These are phyloP conservation scores for Streptopelia turtur DNA, from an alignment of 2,797 vertebrate genomes.

Conservation along the genomic window DNA sequence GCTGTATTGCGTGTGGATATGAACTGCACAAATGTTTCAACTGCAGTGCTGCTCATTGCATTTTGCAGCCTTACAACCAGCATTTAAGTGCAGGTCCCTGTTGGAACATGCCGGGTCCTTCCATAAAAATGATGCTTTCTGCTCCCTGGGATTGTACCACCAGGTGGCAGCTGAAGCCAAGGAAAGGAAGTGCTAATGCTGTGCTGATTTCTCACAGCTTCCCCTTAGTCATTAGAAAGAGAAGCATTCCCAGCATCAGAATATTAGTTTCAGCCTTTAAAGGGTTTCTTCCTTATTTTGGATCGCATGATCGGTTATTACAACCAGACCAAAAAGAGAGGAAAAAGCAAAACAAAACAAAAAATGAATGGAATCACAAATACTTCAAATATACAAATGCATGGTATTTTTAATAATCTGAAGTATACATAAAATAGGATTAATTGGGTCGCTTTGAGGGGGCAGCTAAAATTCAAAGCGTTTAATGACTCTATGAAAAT, in stretches of 20 bases:
- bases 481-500: neutral
- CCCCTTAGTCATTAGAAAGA: accelerated
- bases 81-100: accelerated
- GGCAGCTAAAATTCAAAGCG: neutral
- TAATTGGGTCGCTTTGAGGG: neutral
- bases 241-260: neutral
- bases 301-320: neutral
- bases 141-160: neutral
- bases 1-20: accelerated
- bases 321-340: neutral
- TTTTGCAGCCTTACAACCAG: neutral
- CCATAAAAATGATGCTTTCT: neutral
- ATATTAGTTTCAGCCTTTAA: neutral
- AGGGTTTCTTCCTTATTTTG: neutral
- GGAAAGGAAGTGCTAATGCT: neutral
- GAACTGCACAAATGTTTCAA: neutral
- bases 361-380: neutral
- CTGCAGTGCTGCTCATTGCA: neutral
- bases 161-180: conserved; percentile 49
- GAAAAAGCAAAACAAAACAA: too few relatives aligned
- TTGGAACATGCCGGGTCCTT: accelerated
- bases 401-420: neutral
- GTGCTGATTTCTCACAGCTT: accelerated
- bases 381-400: neutral
- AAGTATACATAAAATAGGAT: neutral